Evolutionary conservation across 2,888 invertebrate genomes (phyloP), one percentile per base, ranked within the genome.

Genomic region (Melieria crassipennis): DNA sequence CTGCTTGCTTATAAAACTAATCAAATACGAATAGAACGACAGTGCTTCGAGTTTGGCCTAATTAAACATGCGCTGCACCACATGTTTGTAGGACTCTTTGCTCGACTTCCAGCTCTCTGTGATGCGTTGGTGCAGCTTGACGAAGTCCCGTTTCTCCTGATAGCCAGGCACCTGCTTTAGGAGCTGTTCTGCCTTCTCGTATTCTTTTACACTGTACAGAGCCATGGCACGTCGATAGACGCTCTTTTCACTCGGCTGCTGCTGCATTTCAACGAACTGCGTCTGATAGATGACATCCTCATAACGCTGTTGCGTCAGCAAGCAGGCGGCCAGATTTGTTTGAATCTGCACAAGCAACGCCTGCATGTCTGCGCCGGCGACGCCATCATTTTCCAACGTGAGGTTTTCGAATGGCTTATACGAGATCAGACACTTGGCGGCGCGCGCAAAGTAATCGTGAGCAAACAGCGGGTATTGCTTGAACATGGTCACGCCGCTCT

Each of bases 311-410:
- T 89, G 89, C 75, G 91, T 91, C 30, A 94, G 88, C 78, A 95
- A 92, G 82, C 95, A 95, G 61, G 93, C 92, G 0, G 95, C 93
- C 82, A 96, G 87, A 85, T 97, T 97, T 77, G 93, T 93, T 82
- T 93, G 94, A 7, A 95, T 87, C 77, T 90, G 91, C 9, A 91
- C 86, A 83, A 93, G 91, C 7, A 93, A 84, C 66, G 87, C 86
- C 52, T 89, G 83, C 75, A 93, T 87, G 70, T 90, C 89, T 7
- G 87, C 83, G 0, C 78, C 79, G 10, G 81, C 77, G 3, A 84
- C 75, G 4, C 82, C 82, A 71, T 84, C 81, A 1, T 65, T 64
- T 48, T 74, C 86, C 4, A 88, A 88, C 57, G 89, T 88, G 7
- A 91, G 85, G 7, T 86, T 82, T n/a, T 88, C 87, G 5, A 89